Conservation (phyloP, 2,888 invertebrate species). For the Notodromas monacha region DNA sequence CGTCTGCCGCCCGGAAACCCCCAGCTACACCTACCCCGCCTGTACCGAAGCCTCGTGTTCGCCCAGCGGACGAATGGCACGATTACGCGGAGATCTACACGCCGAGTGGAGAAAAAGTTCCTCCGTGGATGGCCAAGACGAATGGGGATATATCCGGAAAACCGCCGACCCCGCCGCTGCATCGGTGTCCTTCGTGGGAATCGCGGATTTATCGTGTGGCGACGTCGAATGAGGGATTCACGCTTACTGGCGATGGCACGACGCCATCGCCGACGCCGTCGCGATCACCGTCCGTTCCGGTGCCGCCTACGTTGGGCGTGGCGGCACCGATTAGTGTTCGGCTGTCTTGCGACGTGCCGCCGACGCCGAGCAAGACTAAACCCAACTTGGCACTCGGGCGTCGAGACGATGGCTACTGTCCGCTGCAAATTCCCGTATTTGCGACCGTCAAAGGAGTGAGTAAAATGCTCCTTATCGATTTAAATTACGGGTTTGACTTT, state of each 20-base stretch:
- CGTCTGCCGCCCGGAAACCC: conserved; percentile 5
- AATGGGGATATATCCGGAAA: conserved; percentile 14
- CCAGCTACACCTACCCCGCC: conserved; percentile 8
- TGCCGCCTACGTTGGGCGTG: too few species aligned
- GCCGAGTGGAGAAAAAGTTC: conserved; percentile 37
- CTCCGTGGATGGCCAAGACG: conserved; percentile 11
- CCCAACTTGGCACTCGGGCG: conserved; percentile 10
- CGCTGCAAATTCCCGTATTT: conserved; percentile 41
- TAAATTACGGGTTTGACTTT: too few species aligned
- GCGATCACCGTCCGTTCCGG: conserved; percentile 11
- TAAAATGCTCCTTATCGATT: too few species aligned
- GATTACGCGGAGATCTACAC: conserved; percentile 83
- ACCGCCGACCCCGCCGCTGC: conserved; percentile 63
- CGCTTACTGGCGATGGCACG: conserved; percentile 15
- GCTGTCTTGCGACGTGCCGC: too few species aligned
- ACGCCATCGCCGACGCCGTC: conserved; percentile 21
- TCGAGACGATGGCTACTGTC: conserved; percentile 37
- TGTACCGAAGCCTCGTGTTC: conserved; percentile 9
- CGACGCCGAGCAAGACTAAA: too few species aligned
- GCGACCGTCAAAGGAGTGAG: conserved; percentile 71
- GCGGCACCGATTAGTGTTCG: too few species aligned
- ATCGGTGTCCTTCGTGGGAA: conserved; percentile 73
- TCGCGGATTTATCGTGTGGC: conserved; percentile 71
- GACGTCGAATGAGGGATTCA: background rate
- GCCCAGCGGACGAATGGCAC: conserved; percentile 21